A percentile compares a stretch with the other conserved stretches of the same genome.
phyloP scores from a whole-genome alignment of 1,140 invertebrate species.

The Solen grandis region DNA sequence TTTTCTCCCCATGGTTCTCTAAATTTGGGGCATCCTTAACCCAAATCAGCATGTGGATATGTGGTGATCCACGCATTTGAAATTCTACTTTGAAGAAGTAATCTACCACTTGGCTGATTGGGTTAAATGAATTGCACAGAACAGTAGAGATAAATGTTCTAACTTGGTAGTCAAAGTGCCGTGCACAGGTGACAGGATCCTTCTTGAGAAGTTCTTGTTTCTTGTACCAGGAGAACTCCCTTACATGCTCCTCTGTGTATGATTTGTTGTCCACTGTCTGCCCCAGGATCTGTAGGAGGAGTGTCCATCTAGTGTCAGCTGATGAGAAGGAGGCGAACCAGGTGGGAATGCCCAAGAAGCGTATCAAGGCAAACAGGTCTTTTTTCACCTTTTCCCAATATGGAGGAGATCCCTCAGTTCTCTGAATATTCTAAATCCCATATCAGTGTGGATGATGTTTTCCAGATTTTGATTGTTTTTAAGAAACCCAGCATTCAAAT shows the following conservation, averaged over 20 bases:
- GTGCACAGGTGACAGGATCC: conserved; percentile 52
- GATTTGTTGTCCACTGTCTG: conserved; percentile 3
- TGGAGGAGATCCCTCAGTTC: not conserved
- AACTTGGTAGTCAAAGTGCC: conserved; percentile 51
- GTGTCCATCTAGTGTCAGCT: conserved; percentile 52
- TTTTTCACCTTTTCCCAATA: too few relatives aligned
- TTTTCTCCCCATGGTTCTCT: not conserved
- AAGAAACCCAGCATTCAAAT: not conserved
- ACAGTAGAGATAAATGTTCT: too few relatives aligned
- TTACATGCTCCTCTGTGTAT: conserved; percentile 27
- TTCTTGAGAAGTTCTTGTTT: not conserved
- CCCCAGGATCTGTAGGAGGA: conserved; percentile 24
- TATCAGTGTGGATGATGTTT: not conserved
- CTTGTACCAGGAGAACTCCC: conserved; percentile 12
- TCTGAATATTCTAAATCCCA: not conserved
- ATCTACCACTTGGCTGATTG: too few relatives aligned
- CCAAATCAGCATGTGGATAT: conserved; percentile 29
- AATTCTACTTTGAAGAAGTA: too few relatives aligned
- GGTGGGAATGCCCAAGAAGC: conserved; percentile 43
- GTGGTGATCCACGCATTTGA: conserved; percentile 11
- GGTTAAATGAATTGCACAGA: too few relatives aligned
- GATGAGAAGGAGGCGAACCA: conserved; percentile 51
- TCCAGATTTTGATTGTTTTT: not conserved
- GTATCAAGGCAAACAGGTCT: conserved; percentile 60
- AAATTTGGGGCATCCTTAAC: conserved; percentile 16